phyloP scores from a whole-genome alignment of 1,140 invertebrate species.

The Steinernema khuongi region DNA sequence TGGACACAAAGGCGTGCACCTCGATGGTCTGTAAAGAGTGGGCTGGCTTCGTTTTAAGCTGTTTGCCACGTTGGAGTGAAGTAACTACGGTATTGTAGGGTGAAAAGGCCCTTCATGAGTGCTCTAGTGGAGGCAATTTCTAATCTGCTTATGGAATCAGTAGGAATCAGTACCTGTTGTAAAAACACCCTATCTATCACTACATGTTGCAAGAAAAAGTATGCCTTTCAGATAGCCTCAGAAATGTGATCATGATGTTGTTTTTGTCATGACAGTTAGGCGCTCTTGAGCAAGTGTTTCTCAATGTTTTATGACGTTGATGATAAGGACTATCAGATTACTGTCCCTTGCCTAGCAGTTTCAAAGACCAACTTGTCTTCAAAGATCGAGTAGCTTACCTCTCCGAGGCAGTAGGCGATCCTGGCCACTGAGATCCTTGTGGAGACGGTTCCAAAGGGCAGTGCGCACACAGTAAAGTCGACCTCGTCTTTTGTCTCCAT shows the following conservation, averaged over 20 bases:
- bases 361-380: no score
- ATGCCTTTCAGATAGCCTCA: no score
- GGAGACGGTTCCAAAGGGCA: slow-evolving; percentile 51
- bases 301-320: no score
- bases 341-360: no score
- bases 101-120: background rate
- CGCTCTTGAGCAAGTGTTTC: no score
- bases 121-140: background rate
- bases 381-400: slow-evolving; percentile 35
- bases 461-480: slow-evolving; percentile 54
- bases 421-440: slow-evolving; percentile 44
- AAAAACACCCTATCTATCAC: no score
- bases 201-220: no score
- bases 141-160: background rate
- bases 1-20: slow-evolving; percentile 30
- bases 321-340: no score
- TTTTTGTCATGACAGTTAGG: no score
- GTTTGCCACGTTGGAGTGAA: background rate
- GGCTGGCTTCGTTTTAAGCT: no score
- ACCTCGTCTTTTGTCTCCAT: slow-evolving; percentile 56
- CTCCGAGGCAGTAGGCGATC: slow-evolving; percentile 47
- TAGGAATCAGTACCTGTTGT: background rate
- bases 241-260: no score
- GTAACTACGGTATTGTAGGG: background rate
- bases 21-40: slow-evolving; percentile 40